Evolutionary conservation across 2,888 invertebrate species (phyloP).

Genomic region (Trisateles emortualis): DNA sequence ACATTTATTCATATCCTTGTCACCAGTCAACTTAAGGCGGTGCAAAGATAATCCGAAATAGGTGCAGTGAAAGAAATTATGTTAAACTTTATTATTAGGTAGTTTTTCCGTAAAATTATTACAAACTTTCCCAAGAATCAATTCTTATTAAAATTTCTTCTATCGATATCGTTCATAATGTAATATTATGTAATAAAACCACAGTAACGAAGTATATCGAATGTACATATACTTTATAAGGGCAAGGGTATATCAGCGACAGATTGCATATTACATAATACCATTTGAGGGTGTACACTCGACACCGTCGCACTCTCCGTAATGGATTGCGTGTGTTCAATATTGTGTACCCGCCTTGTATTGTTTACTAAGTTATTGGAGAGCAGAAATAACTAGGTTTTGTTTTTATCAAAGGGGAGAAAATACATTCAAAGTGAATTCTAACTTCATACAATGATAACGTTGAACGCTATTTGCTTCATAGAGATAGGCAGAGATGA

Average conservation of each 20-base stretch:
- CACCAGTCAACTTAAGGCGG: too few species aligned
- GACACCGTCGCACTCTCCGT: constrained; percentile 21
- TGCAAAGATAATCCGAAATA: too few species aligned
- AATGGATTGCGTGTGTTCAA: constrained; percentile 28
- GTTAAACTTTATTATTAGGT: too few species aligned
- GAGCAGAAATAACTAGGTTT: background rate
- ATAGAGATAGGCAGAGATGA: too few species aligned
- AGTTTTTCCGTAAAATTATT: background rate
- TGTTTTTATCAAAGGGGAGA: background rate
- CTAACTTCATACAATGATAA: too few species aligned
- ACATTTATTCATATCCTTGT: too few species aligned
- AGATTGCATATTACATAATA: constrained; percentile 5
- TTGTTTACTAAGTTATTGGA: constrained; percentile 9
- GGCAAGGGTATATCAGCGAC: constrained; percentile 2
- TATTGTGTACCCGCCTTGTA: constrained; percentile 12
- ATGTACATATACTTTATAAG: background rate
- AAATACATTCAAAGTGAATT: too few species aligned
- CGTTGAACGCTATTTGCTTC: too few species aligned
- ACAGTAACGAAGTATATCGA: background rate
- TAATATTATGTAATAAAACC: background rate
- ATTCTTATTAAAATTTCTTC: background rate
- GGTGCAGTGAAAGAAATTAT: too few species aligned
- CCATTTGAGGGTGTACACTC: constrained; percentile 3
- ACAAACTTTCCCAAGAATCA: background rate
- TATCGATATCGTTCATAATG: background rate